These are phyloP conservation scores for Jordanella pulchra DNA, from an alignment of 2,797 vertebrate species.

Conservation along the genomic window DNA sequence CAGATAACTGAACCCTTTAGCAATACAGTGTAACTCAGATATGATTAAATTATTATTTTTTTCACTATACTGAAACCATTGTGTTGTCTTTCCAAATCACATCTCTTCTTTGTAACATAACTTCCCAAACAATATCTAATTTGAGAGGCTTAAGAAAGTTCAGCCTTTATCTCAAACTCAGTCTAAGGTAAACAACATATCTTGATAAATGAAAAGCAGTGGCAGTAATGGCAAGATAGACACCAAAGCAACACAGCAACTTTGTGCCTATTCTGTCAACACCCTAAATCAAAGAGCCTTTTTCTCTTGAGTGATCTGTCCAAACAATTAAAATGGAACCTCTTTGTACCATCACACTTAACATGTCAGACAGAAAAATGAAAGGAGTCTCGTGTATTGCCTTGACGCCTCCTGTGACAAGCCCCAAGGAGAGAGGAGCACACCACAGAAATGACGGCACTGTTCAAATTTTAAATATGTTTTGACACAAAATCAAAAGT, in stretches of 20 bases:
- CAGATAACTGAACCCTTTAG: not conserved
- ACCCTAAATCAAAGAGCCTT: conserved; percentile 72
- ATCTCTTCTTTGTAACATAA: conserved; percentile 7
- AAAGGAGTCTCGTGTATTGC: conserved; percentile 69
- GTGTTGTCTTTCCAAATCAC: not conserved
- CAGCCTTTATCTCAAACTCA: conserved; percentile 48
- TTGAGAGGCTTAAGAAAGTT: conserved; percentile 33
- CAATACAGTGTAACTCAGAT: not conserved
- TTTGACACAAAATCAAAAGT: conserved; percentile 83
- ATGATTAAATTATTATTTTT: not conserved
- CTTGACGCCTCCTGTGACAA: conserved; percentile 72
- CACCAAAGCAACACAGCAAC: conserved; percentile 63
- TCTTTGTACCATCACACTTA: conserved; percentile 80
- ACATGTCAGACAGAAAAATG: conserved; percentile 76
- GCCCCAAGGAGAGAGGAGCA: conserved; percentile 68
- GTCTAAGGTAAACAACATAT: conserved; percentile 54
- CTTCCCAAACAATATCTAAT: conserved; percentile 13
- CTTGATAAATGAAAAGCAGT: conserved; percentile 44
- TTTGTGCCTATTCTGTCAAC: conserved; percentile 83
- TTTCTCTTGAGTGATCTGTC: conserved; percentile 80
- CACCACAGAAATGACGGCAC: conserved; percentile 67
- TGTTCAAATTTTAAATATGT: conserved; percentile 84
- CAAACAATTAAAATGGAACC: conserved; percentile 82
- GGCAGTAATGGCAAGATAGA: conserved; percentile 50
- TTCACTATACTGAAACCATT: conserved; percentile 3